Conservation (phyloP, 2,797 vertebrate species). For the Heterohyrax brucei region DNA sequence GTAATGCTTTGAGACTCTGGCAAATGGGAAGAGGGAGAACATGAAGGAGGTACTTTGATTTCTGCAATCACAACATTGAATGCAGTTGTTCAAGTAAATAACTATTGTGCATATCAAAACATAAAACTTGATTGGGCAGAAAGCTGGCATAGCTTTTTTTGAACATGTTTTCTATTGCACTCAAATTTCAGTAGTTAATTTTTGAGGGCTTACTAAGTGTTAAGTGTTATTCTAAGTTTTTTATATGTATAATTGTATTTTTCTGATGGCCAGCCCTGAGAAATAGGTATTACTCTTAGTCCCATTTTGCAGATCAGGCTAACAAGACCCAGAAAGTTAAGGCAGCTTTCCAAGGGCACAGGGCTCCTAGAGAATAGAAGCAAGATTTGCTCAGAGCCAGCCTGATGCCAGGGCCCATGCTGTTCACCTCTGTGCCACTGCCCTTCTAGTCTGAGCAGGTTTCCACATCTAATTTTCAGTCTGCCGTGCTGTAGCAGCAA, state of each 20-base stretch:
- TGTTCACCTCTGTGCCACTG: background rate
- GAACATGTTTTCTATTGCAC: background rate
- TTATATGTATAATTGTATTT: background rate
- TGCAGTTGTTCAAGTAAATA: background rate
- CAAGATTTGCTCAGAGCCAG: background rate
- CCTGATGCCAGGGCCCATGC: too few relatives aligned
- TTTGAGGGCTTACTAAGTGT: constrained; percentile 8
- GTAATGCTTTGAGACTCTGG: background rate
- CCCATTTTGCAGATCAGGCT: background rate
- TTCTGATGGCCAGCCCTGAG: background rate
- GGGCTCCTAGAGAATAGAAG: background rate
- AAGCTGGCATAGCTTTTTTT: background rate
- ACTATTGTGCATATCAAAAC: background rate
- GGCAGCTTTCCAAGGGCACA: background rate
- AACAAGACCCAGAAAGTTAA: background rate
- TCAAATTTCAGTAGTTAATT: constrained; percentile 9
- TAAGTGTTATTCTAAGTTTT: background rate
- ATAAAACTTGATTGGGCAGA: background rate
- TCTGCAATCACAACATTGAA: background rate
- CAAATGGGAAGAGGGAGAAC: background rate
- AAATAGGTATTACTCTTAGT: background rate
- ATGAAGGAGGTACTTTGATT: background rate
- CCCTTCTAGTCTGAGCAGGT: too few relatives aligned
- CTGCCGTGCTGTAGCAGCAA: background rate
- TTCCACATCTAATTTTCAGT: background rate